These are phyloP conservation scores for Isichthys henryi DNA, from an alignment of 2,113 vertebrate species.

Conservation along the genomic window DNA sequence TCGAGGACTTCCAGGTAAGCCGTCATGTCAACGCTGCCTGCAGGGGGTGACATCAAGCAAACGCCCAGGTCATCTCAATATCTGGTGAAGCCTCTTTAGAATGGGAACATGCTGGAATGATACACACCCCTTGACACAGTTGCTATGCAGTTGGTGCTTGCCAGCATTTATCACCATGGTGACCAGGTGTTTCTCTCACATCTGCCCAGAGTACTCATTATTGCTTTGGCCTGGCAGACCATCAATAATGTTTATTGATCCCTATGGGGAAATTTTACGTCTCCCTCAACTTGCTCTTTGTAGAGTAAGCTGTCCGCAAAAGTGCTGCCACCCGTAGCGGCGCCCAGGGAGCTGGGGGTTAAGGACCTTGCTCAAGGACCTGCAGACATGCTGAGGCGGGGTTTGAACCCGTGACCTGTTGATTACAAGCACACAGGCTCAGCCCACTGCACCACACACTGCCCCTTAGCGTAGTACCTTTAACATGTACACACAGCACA, in stretches of 20 bases:
- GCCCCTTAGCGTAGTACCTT: not conserved
- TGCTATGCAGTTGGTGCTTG: not conserved
- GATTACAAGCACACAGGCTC: no score
- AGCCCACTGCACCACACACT: no score
- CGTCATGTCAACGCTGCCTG: not conserved
- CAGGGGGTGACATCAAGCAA: not conserved
- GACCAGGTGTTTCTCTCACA: not conserved
- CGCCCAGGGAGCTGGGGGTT: no score
- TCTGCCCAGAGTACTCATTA: not conserved
- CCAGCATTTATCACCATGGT: not conserved
- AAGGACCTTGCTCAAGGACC: no score
- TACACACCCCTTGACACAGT: not conserved
- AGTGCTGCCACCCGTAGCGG: no score
- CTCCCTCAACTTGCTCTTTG: no score
- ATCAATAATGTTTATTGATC: no score
- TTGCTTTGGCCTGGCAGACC: not conserved
- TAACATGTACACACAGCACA: not conserved
- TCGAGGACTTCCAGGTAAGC: constrained; percentile 88
- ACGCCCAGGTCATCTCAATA: not conserved
- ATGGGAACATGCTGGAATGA: not conserved
- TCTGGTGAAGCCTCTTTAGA: not conserved
- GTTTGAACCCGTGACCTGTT: no score
- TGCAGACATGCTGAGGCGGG: no score
- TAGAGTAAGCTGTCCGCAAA: no score
- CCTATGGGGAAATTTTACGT: no score